Evolutionary conservation across 1,140 invertebrate genomes (phyloP).

Genomic region (Solen grandis): DNA sequence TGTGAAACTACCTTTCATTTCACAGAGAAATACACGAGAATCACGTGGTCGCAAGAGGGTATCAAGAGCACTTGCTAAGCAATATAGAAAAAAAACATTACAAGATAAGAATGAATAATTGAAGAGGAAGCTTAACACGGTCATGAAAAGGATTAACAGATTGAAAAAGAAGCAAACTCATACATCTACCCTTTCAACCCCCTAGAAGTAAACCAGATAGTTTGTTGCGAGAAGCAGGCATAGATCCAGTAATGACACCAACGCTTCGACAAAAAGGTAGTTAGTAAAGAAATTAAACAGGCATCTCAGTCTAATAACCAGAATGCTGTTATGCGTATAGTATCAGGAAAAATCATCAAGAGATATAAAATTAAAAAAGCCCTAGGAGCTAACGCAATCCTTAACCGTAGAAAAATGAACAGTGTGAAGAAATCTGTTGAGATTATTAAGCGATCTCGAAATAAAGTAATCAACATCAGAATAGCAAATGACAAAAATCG

Average conservation of each 20-base stretch:
- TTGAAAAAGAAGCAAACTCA: not conserved
- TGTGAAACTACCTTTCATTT: no score
- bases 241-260: not conserved
- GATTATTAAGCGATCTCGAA: constrained; percentile 14
- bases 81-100: constrained; percentile 25
- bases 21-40: no score
- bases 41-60: constrained; percentile 4
- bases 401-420: constrained; percentile 11
- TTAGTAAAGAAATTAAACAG: constrained; percentile 9
- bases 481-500: constrained; percentile 1
- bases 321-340: not conserved
- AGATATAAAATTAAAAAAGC: constrained; percentile 12
- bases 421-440: not conserved
- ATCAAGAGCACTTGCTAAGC: constrained; percentile 1
- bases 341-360: constrained; percentile 7
- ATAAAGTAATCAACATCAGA: not conserved
- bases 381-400: not conserved
- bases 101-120: constrained; percentile 10
- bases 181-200: not conserved
- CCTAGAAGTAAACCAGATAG: not conserved
- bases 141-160: not conserved
- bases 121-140: constrained; percentile 2
- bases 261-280: not conserved
- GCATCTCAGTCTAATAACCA: not conserved
- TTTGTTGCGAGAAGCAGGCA: not conserved